phyloP scores from a whole-genome alignment of 2,113 vertebrate species.

The Neotoma lepida region DNA sequence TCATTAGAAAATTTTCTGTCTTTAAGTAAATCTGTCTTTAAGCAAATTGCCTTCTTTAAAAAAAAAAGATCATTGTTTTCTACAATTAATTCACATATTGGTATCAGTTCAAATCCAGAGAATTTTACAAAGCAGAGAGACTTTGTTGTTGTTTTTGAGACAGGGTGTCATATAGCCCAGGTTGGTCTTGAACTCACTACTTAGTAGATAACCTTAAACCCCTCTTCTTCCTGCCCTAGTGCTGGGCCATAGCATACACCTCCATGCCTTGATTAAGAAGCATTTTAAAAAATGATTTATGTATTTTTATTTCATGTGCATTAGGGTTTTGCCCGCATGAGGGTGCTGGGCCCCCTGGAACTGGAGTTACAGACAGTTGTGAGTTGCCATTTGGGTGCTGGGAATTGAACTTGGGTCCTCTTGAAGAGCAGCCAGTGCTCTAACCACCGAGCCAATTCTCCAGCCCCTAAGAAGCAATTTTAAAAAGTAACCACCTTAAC shows the following conservation, averaged over 20 bases:
- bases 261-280: not conserved
- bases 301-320: too few relatives aligned
- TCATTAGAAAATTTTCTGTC: conserved; percentile 12
- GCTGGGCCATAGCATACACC: not conserved
- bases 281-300: not conserved
- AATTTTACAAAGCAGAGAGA: not conserved
- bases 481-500: not conserved
- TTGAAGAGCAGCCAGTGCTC: too few relatives aligned
- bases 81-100: not conserved
- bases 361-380: too few relatives aligned
- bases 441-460: too few relatives aligned
- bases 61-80: conserved; percentile 2
- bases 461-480: not conserved
- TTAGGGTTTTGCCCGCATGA: too few relatives aligned
- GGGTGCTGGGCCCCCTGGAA: too few relatives aligned
- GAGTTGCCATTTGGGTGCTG: too few relatives aligned
- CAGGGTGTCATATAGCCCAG: not conserved
- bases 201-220: not conserved
- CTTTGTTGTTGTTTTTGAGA: not conserved
- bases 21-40: conserved; percentile 1
- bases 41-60: not conserved
- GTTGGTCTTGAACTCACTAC: not conserved
- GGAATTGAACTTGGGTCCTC: too few relatives aligned
- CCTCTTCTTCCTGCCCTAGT: not conserved
- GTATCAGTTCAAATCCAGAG: conserved; percentile 2